phyloP scores from a whole-genome alignment of 2,113 vertebrate species.

The Empidonax alnorum region DNA sequence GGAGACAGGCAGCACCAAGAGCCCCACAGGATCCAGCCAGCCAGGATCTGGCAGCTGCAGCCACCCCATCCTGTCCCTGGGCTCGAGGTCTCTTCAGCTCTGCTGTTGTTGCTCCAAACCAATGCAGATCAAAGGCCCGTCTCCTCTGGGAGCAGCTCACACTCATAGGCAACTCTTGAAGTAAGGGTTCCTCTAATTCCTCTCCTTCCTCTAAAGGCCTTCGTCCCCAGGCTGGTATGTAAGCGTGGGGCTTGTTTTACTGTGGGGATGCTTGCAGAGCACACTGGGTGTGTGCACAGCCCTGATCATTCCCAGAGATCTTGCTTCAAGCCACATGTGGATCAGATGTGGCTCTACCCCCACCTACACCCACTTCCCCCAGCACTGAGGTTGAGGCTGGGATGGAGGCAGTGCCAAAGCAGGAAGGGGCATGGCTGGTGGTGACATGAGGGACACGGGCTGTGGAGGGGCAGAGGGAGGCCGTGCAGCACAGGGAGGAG shows the following conservation, averaged over 20 bases:
- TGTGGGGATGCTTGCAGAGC: not conserved
- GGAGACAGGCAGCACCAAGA: not conserved
- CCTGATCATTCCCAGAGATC: not conserved
- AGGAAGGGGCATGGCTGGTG: not conserved
- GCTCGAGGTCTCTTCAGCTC: not conserved
- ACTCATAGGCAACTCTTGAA: not conserved
- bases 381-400: not conserved
- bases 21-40: not conserved
- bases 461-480: not conserved
- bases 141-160: not conserved
- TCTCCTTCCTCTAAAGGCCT: not conserved
- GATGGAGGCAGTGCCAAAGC: not conserved
- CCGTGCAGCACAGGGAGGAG: not conserved
- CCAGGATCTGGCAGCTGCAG: not conserved
- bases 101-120: not conserved
- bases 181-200: not conserved
- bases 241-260: not conserved
- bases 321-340: fast-evolving
- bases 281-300: fast-evolving
- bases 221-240: not conserved
- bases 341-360: not conserved
- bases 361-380: too few relatives aligned
- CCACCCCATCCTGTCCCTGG: not conserved
- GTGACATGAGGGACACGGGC: not conserved
- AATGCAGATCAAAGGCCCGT: not conserved